These are phyloP conservation scores for Notocelia uddmanniana DNA, from an alignment of 2,888 invertebrate genomes.

Conservation along the genomic window DNA sequence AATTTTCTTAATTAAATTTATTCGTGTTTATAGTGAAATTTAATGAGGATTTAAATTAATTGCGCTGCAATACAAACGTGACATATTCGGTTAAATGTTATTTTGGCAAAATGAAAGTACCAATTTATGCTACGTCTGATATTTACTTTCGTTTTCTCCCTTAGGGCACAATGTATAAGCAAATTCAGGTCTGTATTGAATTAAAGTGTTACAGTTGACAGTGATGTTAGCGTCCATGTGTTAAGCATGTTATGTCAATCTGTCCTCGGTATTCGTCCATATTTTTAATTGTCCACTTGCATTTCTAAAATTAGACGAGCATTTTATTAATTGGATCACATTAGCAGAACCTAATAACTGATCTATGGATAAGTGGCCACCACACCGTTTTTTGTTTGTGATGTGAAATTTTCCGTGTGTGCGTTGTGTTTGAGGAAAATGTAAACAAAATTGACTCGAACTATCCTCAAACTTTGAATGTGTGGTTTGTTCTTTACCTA, in stretches of 20 bases:
- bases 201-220: slow-evolving; percentile 65
- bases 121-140: slow-evolving; percentile 57
- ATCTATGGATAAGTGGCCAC: slow-evolving; percentile 13
- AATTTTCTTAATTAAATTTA: background rate
- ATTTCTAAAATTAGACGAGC: slow-evolving; percentile 27
- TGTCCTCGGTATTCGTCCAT: slow-evolving; percentile 30
- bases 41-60: background rate
- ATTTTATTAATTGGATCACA: slow-evolving; percentile 24
- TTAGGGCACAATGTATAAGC: slow-evolving; percentile 85
- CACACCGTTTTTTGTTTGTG: slow-evolving; percentile 28
- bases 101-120: slow-evolving; percentile 19
- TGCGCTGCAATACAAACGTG: background rate
- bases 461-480: slow-evolving; percentile 22
- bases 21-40: background rate
- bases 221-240: slow-evolving; percentile 71
- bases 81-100: background rate
- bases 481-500: slow-evolving; percentile 37
- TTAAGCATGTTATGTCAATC: slow-evolving; percentile 62
- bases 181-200: slow-evolving; percentile 84
- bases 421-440: slow-evolving; percentile 28
- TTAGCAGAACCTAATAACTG: background rate
- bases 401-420: slow-evolving; percentile 34
- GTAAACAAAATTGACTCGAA: slow-evolving; percentile 21
- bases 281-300: slow-evolving; percentile 39
- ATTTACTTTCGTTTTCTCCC: slow-evolving; percentile 72